Evolutionary conservation across 1,140 invertebrate genomes (phyloP).

Genomic region (Helicoverpa armigera): DNA sequence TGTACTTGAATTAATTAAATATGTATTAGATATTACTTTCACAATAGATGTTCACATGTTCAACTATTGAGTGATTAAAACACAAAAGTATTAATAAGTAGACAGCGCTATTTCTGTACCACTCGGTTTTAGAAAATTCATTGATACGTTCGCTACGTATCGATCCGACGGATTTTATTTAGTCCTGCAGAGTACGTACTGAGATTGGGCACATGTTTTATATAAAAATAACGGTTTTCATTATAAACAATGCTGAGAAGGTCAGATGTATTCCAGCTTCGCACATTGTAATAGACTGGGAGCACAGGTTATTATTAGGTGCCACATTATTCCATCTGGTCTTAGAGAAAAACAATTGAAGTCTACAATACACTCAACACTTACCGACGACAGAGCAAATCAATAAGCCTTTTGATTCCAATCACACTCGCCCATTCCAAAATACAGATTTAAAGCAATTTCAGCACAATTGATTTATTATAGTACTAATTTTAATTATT

Average conservation of each 20-base stretch:
- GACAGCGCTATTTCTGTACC: background rate
- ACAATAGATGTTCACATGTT: too few relatives aligned
- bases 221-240: slow-evolving; percentile 43
- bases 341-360: background rate
- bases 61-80: background rate
- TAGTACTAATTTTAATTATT: slow-evolving; percentile 2
- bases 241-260: slow-evolving; percentile 42
- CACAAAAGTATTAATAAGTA: background rate
- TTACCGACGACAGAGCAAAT: background rate
- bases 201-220: slow-evolving; percentile 18
- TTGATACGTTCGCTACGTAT: slow-evolving; percentile 22
- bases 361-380: background rate
- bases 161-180: slow-evolving; percentile 32
- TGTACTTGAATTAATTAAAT: too few relatives aligned
- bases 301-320: slow-evolving; percentile 36
- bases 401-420: background rate
- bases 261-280: slow-evolving; percentile 12
- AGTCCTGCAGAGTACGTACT: slow-evolving; percentile 21
- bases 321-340: background rate
- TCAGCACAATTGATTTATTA: background rate
- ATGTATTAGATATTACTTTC: too few relatives aligned
- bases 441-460: slow-evolving; percentile 14
- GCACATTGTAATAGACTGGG: slow-evolving; percentile 19
- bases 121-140: background rate
- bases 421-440: slow-evolving; percentile 11